Base-by-base conservation (phyloP, 2,888 invertebrate genomes). In the Tolmerus cingulatus region DNA sequence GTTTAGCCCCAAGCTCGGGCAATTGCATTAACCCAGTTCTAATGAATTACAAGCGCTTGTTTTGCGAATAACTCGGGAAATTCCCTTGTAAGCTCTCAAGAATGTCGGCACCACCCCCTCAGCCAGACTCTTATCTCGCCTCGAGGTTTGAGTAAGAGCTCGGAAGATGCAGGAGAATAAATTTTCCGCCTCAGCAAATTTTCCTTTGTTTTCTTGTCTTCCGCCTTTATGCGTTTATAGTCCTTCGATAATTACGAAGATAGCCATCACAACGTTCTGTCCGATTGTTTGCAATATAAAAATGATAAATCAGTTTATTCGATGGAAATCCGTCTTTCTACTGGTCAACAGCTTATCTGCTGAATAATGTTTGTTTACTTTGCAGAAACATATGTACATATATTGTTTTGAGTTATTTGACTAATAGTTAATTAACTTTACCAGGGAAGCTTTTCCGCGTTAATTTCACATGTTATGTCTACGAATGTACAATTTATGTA, bases 21-120 rank as follows among this genome's bases (percentile, higher is more conserved):
- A 78, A 78, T 78, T 78, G 78, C 78, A 78, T 78, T 78, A 78
- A 78, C 78, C 78, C 46, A 78, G 78, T 78, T 78, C 46, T 78
- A 43, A 78, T 78, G 78, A 78, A 78, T 78, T 78, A 23, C 37
- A 16, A 19, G 34, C 34, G 30, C n/a, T 76, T 76, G n/a, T 76
- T 34, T 34, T 76, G 76, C 30, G 27, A 76, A 76, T 27, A 66
- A 66, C 66, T 66, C 27, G n/a, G 66, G 9, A 66, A 66, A 27
- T 23, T 66, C 66, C 27, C 27, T 12, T 51, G 51, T 51, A 51
- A 51, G 12, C 12, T 27, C 66, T 23, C 3, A 66, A 27, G 66
- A 66, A 66, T 66, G 66, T 66, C 12, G 66, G 27, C 66, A 23
- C 66, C 66, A 12, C 9, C 66, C 27, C 27, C 66, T 27, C 4